Conservation (phyloP, 2,888 invertebrate genomes). For the Sinodicranocentrus sp. region DNA sequence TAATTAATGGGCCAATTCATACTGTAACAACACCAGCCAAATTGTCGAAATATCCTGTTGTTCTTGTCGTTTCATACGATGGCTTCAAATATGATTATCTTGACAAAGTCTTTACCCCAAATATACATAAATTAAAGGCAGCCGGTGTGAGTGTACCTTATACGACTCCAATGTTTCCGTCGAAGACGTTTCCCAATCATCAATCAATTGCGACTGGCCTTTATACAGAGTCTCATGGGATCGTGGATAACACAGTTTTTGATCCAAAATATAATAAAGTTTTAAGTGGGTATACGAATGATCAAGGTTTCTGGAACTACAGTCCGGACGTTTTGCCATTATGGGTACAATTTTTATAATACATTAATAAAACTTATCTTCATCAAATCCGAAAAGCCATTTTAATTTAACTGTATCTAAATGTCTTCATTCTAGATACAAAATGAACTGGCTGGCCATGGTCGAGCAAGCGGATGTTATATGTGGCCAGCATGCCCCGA, state of each 20-base stretch:
- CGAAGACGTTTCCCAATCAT: conserved; percentile 88
- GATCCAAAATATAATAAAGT: conserved; percentile 79
- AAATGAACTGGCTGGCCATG: conserved; percentile 81
- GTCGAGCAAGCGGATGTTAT: conserved; percentile 82
- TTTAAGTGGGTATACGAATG: conserved; percentile 69
- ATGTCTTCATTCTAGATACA: conserved; percentile 76
- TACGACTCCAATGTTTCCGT: conserved; percentile 83
- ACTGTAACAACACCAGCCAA: too few species aligned
- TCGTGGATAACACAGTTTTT: conserved; percentile 83
- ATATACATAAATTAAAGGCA: conserved; percentile 81
- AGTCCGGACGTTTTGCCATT: conserved; percentile 61
- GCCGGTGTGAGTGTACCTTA: conserved; percentile 82
- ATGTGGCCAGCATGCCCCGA: conserved; percentile 84
- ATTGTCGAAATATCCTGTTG: conserved; percentile 64
- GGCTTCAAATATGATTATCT: conserved; percentile 86
- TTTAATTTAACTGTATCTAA: too few species aligned
- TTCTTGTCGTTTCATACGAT: conserved; percentile 84
- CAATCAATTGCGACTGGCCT: conserved; percentile 85
- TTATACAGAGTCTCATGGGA: conserved; percentile 85
- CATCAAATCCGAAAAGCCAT: too few species aligned
- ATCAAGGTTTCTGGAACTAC: conserved; percentile 68
- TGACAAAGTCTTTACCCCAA: conserved; percentile 81
- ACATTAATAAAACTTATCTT: too few species aligned
- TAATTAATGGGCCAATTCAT: too few species aligned
- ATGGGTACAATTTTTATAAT: too few species aligned